Evolutionary conservation across 1,140 invertebrate species (phyloP).

Genomic region (Danaus melanippus): DNA sequence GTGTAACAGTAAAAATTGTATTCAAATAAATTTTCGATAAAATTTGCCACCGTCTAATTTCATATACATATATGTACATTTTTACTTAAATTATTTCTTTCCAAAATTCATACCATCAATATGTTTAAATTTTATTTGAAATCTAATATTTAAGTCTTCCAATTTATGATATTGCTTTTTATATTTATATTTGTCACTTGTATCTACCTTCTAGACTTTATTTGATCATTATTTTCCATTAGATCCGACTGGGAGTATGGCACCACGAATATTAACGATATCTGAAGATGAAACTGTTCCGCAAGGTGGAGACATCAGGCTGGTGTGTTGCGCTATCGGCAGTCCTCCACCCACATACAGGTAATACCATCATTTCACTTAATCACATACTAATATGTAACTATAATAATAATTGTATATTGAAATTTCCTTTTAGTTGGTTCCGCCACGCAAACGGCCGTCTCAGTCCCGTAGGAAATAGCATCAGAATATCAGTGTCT

Average conservation of each 20-base stretch:
- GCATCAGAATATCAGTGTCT: slow-evolving; percentile 74
- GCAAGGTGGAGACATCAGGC: slow-evolving; percentile 76
- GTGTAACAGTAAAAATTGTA: no score
- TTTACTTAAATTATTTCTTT: no score
- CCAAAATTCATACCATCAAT: no score
- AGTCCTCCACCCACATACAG: slow-evolving; percentile 81
- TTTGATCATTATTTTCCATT: slow-evolving; percentile 1
- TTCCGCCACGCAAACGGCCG: slow-evolving; percentile 75
- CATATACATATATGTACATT: no score
- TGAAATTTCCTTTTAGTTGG: slow-evolving; percentile 67
- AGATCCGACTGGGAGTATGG: slow-evolving; percentile 76
- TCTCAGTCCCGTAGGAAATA: slow-evolving; percentile 75
- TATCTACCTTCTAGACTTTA: no score
- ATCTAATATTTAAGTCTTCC: no score
- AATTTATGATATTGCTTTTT: no score
- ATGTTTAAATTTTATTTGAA: no score
- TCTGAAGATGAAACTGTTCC: slow-evolving; percentile 76
- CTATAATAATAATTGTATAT: slow-evolving; percentile 3
- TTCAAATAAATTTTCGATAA: no score
- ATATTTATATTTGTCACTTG: no score
- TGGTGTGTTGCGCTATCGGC: slow-evolving; percentile 81
- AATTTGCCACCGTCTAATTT: no score
- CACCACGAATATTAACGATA: slow-evolving; percentile 76
- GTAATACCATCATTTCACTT: slow-evolving; percentile 32
- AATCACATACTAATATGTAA: no score